A percentile compares a stretch with the other conserved stretches of the same genome.
phyloP scores from a whole-genome alignment of 2,113 vertebrate species.

The Channa maculata region DNA sequence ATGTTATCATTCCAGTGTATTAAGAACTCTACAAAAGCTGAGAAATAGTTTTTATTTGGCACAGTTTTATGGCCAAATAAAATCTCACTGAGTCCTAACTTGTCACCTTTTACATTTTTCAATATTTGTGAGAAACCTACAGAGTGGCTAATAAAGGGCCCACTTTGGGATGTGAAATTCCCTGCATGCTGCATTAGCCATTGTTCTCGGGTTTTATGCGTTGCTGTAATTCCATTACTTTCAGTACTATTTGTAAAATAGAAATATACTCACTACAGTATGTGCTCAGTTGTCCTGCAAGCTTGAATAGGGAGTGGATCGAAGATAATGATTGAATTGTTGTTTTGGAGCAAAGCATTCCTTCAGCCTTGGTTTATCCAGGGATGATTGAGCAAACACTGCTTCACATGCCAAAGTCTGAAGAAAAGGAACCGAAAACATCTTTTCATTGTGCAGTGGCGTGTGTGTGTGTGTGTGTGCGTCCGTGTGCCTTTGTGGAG shows the following conservation, averaged over 20 bases:
- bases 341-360: slow-evolving; percentile 5
- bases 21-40: too few relatives aligned
- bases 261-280: too few relatives aligned
- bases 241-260: neutral
- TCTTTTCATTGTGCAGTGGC: slow-evolving; percentile 24
- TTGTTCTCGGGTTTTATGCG: neutral
- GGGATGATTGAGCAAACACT: neutral
- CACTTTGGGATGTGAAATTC: too few relatives aligned
- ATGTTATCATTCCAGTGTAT: too few relatives aligned
- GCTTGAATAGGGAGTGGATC: neutral
- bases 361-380: slow-evolving; percentile 32
- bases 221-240: neutral
- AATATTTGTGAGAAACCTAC: too few relatives aligned
- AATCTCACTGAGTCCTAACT: too few relatives aligned
- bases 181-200: neutral
- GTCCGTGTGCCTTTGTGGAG: slow-evolving; percentile 42
- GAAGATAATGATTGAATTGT: neutral
- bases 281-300: neutral
- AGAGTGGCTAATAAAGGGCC: too few relatives aligned
- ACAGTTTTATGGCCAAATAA: too few relatives aligned
- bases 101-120: too few relatives aligned
- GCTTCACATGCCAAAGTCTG: slow-evolving; percentile 25
- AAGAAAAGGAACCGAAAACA: slow-evolving; percentile 23
- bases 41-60: too few relatives aligned
- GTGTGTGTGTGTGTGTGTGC: slow-evolving; percentile 22